Evolutionary conservation across 2,797 vertebrate genomes (phyloP), one percentile per base, ranked within the genome.

Genomic region (Neomorphus geoffroyi): DNA sequence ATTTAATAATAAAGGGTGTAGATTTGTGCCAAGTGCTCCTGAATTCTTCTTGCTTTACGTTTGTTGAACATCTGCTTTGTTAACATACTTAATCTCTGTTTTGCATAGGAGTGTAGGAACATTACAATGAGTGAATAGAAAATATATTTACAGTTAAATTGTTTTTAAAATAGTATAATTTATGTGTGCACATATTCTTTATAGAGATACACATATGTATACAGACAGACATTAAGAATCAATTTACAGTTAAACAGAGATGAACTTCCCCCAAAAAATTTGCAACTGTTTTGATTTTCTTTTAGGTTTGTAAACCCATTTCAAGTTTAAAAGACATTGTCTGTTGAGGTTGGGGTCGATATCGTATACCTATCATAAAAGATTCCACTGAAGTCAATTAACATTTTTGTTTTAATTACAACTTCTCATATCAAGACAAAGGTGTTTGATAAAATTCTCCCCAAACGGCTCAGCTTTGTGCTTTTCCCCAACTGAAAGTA

Each of bases 231-330:
- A 37, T 41, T 57, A 54, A 37, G 21, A 85, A 86, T 65, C 0
- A 0, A 12, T 70, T 33, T 72, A 72, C 39, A 41, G 28, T 43
- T 66, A 75, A 89, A 78, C 32, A 37, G 94, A 69, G 15, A 39
- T 79, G 7, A 92, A 72, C 5, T 75, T 33, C 7, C 10, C 3
- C 11, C 1, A 0, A 0, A 1, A 45, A 51, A 48, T 17, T 3
- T 66, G 21, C 48, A 60, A 80, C 39, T 62, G 58, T 84, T 91
- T 78, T 18, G n/a, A n/a, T 67, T 88, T 90, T 66, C 13, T 89
- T 90, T 75, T 53, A 46, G 18, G 26, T 28, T 80, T 84, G 8
- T 60, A 45, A 60, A 69, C 11, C 32, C 32, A 45, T 92, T 91
- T 93, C 61, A 70, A 11, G 7, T 72, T 94, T 79, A 72, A 50